Conservation (phyloP, 2,797 vertebrate species). For the Heteromormyrus szaboi region DNA sequence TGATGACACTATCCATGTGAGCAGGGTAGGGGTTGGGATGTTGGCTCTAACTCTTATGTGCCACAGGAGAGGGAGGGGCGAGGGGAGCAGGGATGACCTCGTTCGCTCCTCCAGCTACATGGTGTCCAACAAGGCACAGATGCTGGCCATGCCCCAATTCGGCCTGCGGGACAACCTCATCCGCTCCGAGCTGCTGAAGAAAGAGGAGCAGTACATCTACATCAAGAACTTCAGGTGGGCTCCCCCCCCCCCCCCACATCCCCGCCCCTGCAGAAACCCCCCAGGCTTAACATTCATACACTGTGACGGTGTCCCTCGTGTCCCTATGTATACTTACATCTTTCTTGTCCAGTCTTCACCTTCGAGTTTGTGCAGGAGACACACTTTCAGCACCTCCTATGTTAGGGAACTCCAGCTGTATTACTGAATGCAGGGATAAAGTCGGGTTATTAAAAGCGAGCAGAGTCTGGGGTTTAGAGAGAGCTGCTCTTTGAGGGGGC, state of each 20-base stretch:
- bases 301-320: not conserved
- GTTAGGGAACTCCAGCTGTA: not conserved
- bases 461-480: not conserved
- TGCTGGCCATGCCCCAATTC: constrained; percentile 77
- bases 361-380: not conserved
- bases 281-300: not conserved
- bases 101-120: constrained; percentile 67
- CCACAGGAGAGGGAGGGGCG: constrained; percentile 8
- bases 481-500: not conserved
- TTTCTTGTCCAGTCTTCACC: not conserved
- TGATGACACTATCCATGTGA: not conserved
- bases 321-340: not conserved
- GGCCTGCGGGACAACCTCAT: constrained; percentile 81
- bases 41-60: not conserved
- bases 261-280: not conserved
- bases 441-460: not conserved
- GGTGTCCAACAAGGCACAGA: constrained; percentile 70
- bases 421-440: not conserved
- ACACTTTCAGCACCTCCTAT: not conserved
- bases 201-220: constrained; percentile 77
- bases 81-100: constrained; percentile 61
- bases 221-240: constrained; percentile 77
- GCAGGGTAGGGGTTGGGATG: not conserved
- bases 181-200: constrained; percentile 77
- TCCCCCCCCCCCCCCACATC: constrained; percentile 28